Base-by-base conservation (phyloP, 1,140 invertebrate genomes). In the Spodoptera litura region DNA sequence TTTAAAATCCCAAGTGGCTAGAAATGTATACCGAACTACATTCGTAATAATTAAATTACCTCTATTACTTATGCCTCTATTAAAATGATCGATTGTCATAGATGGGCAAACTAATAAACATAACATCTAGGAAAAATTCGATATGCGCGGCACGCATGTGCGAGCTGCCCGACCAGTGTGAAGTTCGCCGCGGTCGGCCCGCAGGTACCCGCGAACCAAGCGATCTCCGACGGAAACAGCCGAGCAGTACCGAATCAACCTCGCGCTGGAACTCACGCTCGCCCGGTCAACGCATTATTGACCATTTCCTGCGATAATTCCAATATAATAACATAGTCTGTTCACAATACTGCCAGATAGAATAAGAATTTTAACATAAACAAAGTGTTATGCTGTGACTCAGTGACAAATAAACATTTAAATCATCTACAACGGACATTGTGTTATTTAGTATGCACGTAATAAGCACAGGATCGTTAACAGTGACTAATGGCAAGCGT, bases 161-260 rank as follows among this genome's bases (percentile, higher is more conserved):
- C 86, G 76, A 68, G 79, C 79, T 62, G 71, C 59, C 78, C 27
- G 61, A 79, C 58, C 10, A 66, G 56, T 51, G 72, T 83, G 88
- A 88, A 90, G 78, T 87, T 85, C 81, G 85, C 66, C 11, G 44
- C 49, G 59, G 51, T 77, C 56, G 31, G 66, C 49, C 61, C 15
- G 59, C 53, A 58, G 59, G 53, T 44, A 75, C 8, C 9, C 51
- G 83, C 90, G 89, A 90, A 4, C 61, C 53, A n/a, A 51, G 85
- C 89, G 89, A 90, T 2, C 62, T 35, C 12, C 58, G 64, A 79
- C 92, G 93, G 83, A 89, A 83, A 86, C 72, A 53, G 8, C 89
- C 93, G 92, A 94, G 72, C 85, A 94, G 91, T 93, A 81, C 91
- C 93, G 93, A 93, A 81, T 76, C 80, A 74, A 80, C 79, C 80